A percentile compares a stretch with the other conserved stretches of the same genome.
Evolutionary conservation across 2,113 vertebrate genomes (phyloP).

Genomic region (Calonectris borealis): DNA sequence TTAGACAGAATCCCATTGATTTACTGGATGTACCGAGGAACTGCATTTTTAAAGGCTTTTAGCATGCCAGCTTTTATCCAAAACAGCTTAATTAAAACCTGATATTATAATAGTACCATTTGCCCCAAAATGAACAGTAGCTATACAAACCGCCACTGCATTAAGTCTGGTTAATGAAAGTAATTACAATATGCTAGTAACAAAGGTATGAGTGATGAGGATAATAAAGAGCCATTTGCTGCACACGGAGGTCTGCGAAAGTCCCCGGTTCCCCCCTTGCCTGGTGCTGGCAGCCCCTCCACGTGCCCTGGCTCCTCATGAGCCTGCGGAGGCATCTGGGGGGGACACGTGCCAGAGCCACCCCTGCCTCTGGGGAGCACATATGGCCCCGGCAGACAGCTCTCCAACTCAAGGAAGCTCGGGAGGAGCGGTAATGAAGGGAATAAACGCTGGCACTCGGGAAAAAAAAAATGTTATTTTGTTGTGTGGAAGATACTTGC

Average conservation of each 20-base stretch:
- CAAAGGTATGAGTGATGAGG: conserved; percentile 15
- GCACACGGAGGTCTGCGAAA: background rate
- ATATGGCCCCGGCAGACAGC: background rate
- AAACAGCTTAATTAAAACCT: conserved; percentile 48
- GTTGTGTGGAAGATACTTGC: background rate
- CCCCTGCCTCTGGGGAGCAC: conserved; percentile 9
- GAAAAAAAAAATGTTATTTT: background rate
- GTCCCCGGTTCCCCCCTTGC: background rate
- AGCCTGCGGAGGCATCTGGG: background rate
- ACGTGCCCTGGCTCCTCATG: background rate
- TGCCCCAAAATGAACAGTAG: conserved; percentile 36
- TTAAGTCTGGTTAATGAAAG: conserved; percentile 29
- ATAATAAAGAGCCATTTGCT: conserved; percentile 29
- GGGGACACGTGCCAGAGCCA: background rate
- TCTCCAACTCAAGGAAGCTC: background rate
- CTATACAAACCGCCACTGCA: background rate
- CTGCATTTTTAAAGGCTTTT: conserved; percentile 19
- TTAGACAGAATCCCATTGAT: background rate
- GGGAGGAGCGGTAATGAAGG: background rate
- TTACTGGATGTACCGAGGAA: background rate
- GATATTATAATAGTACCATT: conserved; percentile 6
- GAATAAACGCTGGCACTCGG: background rate
- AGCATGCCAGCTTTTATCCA: conserved; percentile 9
- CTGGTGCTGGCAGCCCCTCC: background rate
- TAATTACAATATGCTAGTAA: background rate